Evolutionary conservation across 1,140 invertebrate genomes (phyloP).

Genomic region (Vollenhovia emeryi): DNA sequence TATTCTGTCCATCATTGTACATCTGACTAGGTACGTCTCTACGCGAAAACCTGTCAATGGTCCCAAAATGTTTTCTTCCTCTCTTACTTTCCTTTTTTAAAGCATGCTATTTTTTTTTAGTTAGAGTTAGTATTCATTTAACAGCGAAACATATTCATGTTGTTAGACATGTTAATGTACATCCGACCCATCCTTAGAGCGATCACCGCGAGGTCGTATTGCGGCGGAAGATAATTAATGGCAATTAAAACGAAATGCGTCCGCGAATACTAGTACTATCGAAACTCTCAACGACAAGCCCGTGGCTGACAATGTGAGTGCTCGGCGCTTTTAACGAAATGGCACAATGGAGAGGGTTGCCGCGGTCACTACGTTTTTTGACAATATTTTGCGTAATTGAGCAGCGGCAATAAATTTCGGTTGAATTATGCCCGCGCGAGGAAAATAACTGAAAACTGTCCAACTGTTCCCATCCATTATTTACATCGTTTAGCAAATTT

Average conservation of each 20-base stretch:
- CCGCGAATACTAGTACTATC: not conserved
- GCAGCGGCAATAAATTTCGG: slow-evolving; percentile 80
- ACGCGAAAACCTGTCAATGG: slow-evolving; percentile 15
- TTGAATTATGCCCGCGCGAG: slow-evolving; percentile 79
- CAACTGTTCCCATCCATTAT: slow-evolving; percentile 82
- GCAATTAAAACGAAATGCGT: slow-evolving; percentile 47
- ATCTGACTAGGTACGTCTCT: too few relatives aligned
- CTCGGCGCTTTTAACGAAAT: slow-evolving; percentile 74
- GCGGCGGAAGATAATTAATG: slow-evolving; percentile 46
- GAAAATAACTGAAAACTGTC: slow-evolving; percentile 83
- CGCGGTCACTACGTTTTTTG: slow-evolving; percentile 76
- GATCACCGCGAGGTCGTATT: slow-evolving; percentile 14
- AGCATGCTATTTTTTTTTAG: slow-evolving; percentile 7
- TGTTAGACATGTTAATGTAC: not conserved
- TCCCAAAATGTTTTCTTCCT: slow-evolving; percentile 30
- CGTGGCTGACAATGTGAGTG: slow-evolving; percentile 60
- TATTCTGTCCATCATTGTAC: too few relatives aligned
- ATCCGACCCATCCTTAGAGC: not conserved
- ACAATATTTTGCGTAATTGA: slow-evolving; percentile 83
- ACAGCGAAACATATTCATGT: not conserved
- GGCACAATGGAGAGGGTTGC: slow-evolving; percentile 68
- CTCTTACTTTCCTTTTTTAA: not conserved
- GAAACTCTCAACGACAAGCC: slow-evolving; percentile 23
- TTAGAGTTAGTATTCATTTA: not conserved
- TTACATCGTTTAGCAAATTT: slow-evolving; percentile 84